Evolutionary conservation across 1,140 invertebrate species (phyloP).

Genomic region (Idris sp.): DNA sequence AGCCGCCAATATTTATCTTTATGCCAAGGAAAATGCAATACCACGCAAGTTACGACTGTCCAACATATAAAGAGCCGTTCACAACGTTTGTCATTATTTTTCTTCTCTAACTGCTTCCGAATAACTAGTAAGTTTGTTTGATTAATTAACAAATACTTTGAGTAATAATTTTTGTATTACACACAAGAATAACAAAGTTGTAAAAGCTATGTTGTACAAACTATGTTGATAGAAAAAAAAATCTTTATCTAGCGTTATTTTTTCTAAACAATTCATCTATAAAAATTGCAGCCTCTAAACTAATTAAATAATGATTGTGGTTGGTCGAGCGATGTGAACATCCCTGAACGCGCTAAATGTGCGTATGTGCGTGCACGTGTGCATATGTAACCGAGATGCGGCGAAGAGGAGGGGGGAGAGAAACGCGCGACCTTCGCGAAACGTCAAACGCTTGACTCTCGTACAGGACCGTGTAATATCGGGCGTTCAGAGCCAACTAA

Average conservation of each 20-base stretch:
- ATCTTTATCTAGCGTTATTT: conserved; percentile 20
- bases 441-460: conserved; percentile 52
- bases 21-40: conserved; percentile 59
- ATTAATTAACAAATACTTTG: too few relatives aligned
- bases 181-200: too few relatives aligned
- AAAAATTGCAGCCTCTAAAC: conserved; percentile 36
- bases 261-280: conserved; percentile 46
- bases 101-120: too few relatives aligned
- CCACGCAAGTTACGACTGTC: conserved; percentile 49
- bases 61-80: conserved; percentile 60
- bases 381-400: conserved; percentile 38
- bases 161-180: too few relatives aligned
- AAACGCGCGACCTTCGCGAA: conserved; percentile 51
- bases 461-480: conserved; percentile 43
- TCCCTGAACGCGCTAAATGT: conserved; percentile 50
- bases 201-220: too few relatives aligned
- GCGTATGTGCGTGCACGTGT: conserved; percentile 57
- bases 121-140: too few relatives aligned
- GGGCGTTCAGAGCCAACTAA: conserved; percentile 35
- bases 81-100: conserved; percentile 22
- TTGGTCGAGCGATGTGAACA: conserved; percentile 47
- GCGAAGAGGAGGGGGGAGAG: neutral
- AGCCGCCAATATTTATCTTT: conserved; percentile 61
- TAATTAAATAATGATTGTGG: conserved; percentile 44
- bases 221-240: too few relatives aligned